Conservation (phyloP, 1,140 invertebrate species). For the Brachystomella parvula region DNA sequence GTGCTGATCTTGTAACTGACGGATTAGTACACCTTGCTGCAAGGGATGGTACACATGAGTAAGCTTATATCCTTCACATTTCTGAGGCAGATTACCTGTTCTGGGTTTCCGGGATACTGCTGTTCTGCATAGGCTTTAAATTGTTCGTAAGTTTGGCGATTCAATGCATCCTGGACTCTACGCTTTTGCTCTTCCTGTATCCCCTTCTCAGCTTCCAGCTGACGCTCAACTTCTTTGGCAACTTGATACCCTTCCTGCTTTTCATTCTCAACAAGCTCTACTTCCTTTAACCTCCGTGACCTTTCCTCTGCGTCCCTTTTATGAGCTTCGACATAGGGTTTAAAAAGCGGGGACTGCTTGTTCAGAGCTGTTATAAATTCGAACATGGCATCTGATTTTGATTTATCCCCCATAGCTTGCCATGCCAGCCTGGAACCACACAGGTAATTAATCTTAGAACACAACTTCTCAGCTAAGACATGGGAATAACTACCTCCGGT, state of each 20-base stretch:
- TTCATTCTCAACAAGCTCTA: conserved; percentile 25
- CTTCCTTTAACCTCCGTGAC: conserved; percentile 54
- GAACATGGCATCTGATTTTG: conserved; percentile 75
- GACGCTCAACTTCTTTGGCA: conserved; percentile 41
- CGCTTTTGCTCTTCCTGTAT: conserved; percentile 54
- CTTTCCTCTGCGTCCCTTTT: conserved; percentile 73
- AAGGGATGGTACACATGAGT: conserved; percentile 10
- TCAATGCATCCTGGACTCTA: conserved; percentile 87
- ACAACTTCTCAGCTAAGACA: not conserved
- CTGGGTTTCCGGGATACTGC: conserved; percentile 84
- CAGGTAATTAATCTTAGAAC: not conserved
- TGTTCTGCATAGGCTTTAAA: conserved; percentile 92
- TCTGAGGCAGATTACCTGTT: conserved; percentile 51
- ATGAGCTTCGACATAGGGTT: conserved; percentile 83
- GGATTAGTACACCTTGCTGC: conserved; percentile 81
- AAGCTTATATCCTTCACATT: not conserved
- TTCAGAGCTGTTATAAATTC: conserved; percentile 84
- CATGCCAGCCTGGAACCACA: conserved; percentile 63
- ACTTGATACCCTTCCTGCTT: conserved; percentile 49
- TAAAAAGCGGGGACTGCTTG: conserved; percentile 77
- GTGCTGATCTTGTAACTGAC: conserved; percentile 92
- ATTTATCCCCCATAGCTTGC: conserved; percentile 80
- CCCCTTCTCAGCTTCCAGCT: conserved; percentile 44
- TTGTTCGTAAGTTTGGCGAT: conserved; percentile 90
- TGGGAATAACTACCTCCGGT: conserved; percentile 57